Evolutionary conservation across 2,113 vertebrate species (phyloP), one percentile per base, ranked within the genome.

Genomic region (Plestiodon gilberti): DNA sequence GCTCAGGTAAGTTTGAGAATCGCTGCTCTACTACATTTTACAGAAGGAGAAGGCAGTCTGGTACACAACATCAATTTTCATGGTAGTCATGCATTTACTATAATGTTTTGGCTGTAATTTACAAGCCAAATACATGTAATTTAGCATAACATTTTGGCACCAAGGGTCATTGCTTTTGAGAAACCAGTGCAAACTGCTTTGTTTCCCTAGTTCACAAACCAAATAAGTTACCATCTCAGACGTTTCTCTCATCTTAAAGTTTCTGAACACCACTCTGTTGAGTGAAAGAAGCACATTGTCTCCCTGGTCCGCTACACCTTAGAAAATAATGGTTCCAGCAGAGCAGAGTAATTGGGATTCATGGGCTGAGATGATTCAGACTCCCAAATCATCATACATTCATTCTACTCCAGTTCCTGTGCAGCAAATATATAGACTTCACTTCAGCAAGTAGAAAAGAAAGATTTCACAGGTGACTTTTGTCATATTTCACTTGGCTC

Each of bases 391-490:
- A 28, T 20, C 25, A 57, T 30, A 78, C 35, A 70, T 70, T 43
- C 52, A 59, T 77, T 40, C 52, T 23, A 14, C 18, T 28, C 55
- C 38, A 30, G 2, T 77, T 69, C 52, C 64, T 61, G 22, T 33
- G 67, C 25, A 81, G 40, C 61, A 65, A 82, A 82, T 57, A 52
- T 75, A 87, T 40, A 74, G 57, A 38, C 40, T 55, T 75, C 61
- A 23, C 61, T 82, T 67, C 71, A 76, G 70, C 85, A 81, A 64
- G 70, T 17, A 73, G 55, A 40, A 43, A 38, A 33, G 74, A 33
- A 59, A 59, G 61, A 43, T 82, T 78, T 70, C 67, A 48, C 64
- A 87, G 86, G 80, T 82, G 79, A 82, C 86, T 82, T 82, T 82
- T 76, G 80, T 33, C 80, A 77, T 82, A 87, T 69, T 87, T 87